A percentile compares a stretch with the other conserved stretches of the same genome.
Evolutionary conservation across 1,140 invertebrate species (phyloP).

Genomic region (Leptinotarsa texana): DNA sequence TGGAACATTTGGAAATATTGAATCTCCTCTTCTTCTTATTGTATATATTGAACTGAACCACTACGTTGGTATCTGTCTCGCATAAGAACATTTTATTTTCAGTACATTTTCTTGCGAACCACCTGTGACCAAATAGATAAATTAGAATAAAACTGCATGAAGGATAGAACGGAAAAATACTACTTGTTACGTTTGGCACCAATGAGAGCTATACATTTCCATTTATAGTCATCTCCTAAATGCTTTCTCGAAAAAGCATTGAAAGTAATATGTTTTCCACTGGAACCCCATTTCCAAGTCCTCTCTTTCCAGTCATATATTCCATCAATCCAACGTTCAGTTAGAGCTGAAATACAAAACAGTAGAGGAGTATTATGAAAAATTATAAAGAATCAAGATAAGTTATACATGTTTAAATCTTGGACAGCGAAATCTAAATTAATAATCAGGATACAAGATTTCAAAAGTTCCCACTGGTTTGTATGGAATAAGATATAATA

Average conservation of each 20-base stretch:
- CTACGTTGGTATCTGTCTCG: constrained; percentile 11
- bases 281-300: constrained; percentile 73
- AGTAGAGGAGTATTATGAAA: too few species aligned
- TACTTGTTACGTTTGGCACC: constrained; percentile 33
- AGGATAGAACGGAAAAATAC: background rate
- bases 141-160: too few species aligned
- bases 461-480: too few species aligned
- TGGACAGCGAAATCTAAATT: too few species aligned
- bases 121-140: constrained; percentile 27
- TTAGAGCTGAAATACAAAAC: too few species aligned
- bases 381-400: too few species aligned
- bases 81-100: constrained; percentile 39
- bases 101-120: constrained; percentile 34
- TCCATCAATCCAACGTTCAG: constrained; percentile 75
- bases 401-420: too few species aligned
- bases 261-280: constrained; percentile 57
- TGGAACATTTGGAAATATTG: constrained; percentile 17
- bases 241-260: constrained; percentile 38
- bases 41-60: constrained; percentile 15
- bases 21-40: constrained; percentile 19
- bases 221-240: constrained; percentile 30
- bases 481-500: too few species aligned
- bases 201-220: constrained; percentile 37
- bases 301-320: constrained; percentile 69
- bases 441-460: too few species aligned